These are phyloP conservation scores for Anagyrus pseudococci DNA, from an alignment of 2,888 invertebrate species.

Conservation along the genomic window DNA sequence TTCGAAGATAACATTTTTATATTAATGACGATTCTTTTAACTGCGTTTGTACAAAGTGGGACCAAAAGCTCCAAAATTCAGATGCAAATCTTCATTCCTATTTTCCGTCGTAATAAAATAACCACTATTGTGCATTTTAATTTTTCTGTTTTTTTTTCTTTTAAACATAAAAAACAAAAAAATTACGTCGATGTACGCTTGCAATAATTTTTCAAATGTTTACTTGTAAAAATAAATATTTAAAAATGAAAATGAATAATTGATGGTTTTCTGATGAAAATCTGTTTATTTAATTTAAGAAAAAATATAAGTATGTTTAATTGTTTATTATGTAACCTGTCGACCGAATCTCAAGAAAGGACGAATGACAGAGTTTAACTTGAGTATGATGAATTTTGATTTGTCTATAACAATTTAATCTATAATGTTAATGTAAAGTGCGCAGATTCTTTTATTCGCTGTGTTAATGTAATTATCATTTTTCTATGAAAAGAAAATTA, in stretches of 20 bases:
- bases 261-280: conserved; percentile 25
- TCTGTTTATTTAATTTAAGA: conserved; percentile 4
- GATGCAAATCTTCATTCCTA: conserved; percentile 25
- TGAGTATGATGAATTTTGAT: conserved; percentile 24
- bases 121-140: conserved; percentile 14
- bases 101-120: conserved; percentile 10
- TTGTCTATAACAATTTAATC: conserved; percentile 17
- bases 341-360: conserved; percentile 31
- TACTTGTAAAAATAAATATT: conserved; percentile 8
- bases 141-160: conserved; percentile 5
- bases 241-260: conserved; percentile 15
- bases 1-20: not conserved
- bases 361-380: conserved; percentile 19
- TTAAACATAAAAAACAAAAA: conserved; percentile 11
- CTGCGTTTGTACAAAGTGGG: conserved; percentile 23
- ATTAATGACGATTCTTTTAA: conserved; percentile 12
- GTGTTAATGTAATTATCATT: conserved; percentile 13
- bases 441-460: conserved; percentile 25
- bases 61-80: conserved; percentile 32
- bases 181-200: conserved; percentile 15
- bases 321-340: conserved; percentile 21
- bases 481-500: conserved; percentile 25
- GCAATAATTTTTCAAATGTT: conserved; percentile 29
- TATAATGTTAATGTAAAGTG: conserved; percentile 25
- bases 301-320: conserved; percentile 10